Evolutionary conservation across 2,888 invertebrate genomes (phyloP), one percentile per base, ranked within the genome.

Genomic region (Cremastinae sp.): DNA sequence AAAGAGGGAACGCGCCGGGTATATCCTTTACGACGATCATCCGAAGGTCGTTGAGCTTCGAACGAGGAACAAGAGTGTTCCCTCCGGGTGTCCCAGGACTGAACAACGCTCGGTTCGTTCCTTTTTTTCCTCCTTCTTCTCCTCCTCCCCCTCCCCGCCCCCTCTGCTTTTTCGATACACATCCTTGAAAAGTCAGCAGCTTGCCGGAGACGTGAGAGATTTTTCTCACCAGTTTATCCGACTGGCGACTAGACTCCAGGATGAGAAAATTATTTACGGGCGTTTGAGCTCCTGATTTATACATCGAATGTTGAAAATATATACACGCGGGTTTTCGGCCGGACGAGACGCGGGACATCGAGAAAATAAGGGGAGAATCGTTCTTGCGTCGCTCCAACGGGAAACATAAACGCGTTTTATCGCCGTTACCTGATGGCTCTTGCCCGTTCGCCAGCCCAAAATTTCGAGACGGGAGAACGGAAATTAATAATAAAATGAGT

Each of bases 331-430:
- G 20, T 58, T 58, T 56, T 58, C 18, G 18, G 12, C 66, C n/a
- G n/a, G 47, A 56, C 16, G n/a, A 28, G 56, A 56, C 36, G 47
- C 47, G 66, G 56, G 36, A 16, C 34, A 54, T 43, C 53, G 22
- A 16, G 10, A 14, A 12, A 49, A 16, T 5, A 16, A 34, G 34
- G 9, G 20, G 38, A 49, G 45, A 45, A 41, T 18, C 8, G 54
- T 43, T 58, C 3, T 56, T 12, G n/a, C 28, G n/a, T 58, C 34
- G 56, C 58, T 69, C 36, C 36, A 36, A 56, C 45, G 69, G 53
- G 53, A 64, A 59, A 47, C 73, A 56, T 75, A 70, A 79, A 74
- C 75, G 73, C 74, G 45, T 70, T 81, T 83, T 82, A 83, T 82
- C 70, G 82, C 66, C 43, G 61, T 61, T 61, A n/a, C 43, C 18